Percentiles rank a stretch among this genome's conserved stretches.
These are phyloP conservation scores for Aurelia coerulea DNA, from an alignment of 30 jellyfish, hydroid and myxozoan species.

Conservation along the genomic window DNA sequence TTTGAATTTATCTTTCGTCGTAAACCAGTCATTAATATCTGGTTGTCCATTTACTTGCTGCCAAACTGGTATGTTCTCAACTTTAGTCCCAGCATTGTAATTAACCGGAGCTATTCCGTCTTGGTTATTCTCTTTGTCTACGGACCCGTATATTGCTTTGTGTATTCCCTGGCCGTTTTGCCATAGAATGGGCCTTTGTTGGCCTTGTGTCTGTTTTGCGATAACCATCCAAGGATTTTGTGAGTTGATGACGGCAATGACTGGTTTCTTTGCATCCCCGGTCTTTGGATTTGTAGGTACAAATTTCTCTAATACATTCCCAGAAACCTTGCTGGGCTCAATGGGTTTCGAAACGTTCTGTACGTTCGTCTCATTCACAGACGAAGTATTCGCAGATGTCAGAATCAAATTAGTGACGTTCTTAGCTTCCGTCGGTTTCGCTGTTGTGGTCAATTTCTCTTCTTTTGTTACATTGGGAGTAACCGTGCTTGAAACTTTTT, in stretches of 20 bases:
- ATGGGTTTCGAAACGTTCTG: not conserved
- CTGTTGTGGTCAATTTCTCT: not conserved
- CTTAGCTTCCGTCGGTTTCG: too few relatives aligned
- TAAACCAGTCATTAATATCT: constrained; percentile 26
- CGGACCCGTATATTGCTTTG: constrained; percentile 29
- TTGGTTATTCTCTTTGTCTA: not conserved
- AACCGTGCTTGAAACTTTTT: not conserved
- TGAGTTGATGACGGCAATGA: not conserved
- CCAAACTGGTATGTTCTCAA: constrained; percentile 40
- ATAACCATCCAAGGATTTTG: constrained; percentile 59
- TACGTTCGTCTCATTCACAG: not conserved
- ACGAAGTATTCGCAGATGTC: not conserved
- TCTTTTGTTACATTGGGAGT: not conserved
- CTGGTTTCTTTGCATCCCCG: not conserved
- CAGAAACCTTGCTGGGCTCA: not conserved
- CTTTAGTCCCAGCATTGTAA: constrained; percentile 9
- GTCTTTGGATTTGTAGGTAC: not conserved
- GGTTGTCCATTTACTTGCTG: constrained; percentile 45
- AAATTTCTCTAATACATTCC: not conserved
- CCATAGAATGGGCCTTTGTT: constrained; percentile 61
- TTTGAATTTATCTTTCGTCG: constrained; percentile 29
- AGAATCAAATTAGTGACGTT: too few relatives aligned
- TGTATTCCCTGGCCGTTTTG: constrained; percentile 56
- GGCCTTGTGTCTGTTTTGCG: constrained; percentile 52
- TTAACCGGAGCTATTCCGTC: constrained; percentile 46